Conservation (phyloP, 2,113 vertebrate genomes). For the Chaetura pelagica region DNA sequence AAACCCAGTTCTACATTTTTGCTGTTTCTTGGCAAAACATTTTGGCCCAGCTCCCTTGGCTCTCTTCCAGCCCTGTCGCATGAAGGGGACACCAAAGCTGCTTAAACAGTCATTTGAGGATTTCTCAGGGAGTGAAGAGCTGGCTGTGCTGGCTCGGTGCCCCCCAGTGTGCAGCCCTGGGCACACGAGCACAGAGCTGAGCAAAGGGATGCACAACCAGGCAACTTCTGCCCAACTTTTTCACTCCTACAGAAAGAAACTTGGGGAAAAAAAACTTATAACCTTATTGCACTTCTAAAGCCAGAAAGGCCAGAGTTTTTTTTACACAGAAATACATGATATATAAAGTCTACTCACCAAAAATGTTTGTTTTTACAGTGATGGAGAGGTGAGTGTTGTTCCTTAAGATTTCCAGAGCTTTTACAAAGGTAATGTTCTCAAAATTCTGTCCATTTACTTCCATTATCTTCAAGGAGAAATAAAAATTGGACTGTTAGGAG, state of each 20-base stretch:
- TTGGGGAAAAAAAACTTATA: not conserved
- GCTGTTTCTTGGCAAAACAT: conserved; percentile 1
- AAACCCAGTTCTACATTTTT: not conserved
- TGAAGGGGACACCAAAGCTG: not conserved
- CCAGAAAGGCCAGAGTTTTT: not conserved
- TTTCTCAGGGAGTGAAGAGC: not conserved
- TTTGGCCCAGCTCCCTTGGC: conserved; percentile 21
- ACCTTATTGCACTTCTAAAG: not conserved
- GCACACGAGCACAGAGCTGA: not conserved
- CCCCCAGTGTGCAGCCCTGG: not conserved
- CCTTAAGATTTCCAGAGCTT: conserved; percentile 91
- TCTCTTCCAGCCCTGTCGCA: not conserved
- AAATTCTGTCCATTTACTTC: conserved; percentile 98
- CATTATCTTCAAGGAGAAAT: conserved; percentile 86
- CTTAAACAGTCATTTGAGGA: not conserved
- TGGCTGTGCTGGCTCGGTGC: not conserved
- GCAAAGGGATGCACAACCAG: fast-evolving
- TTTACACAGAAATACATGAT: not conserved
- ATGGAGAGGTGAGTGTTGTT: conserved; percentile 98
- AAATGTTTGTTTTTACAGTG: conserved; percentile 97
- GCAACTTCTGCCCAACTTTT: not conserved
- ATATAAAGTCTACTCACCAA: conserved; percentile 82
- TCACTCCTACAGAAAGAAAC: not conserved
- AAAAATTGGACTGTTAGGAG: not conserved
- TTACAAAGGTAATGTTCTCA: conserved; percentile 92